Percentiles rank a stretch among this genome's conserved stretches.
Evolutionary conservation across 2,797 vertebrate species (phyloP).

Genomic region (Danio albolineatus): DNA sequence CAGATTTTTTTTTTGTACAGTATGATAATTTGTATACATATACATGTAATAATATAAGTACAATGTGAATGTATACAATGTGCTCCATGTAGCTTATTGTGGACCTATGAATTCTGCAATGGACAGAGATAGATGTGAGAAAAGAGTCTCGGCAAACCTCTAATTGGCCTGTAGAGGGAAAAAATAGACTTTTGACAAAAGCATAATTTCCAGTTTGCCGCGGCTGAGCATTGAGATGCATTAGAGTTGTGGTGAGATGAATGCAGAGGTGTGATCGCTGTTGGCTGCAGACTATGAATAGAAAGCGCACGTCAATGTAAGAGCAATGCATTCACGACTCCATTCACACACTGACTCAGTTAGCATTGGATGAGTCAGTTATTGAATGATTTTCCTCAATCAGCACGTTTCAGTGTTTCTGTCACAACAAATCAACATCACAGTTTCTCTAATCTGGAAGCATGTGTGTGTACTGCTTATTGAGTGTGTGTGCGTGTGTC

Average conservation of each 20-base stretch:
- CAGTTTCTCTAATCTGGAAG: not conserved
- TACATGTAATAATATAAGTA: too few species aligned
- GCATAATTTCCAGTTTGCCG: slow-evolving; percentile 8
- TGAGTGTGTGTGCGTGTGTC: not conserved
- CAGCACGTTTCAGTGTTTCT: slow-evolving; percentile 17
- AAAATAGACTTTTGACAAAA: not conserved
- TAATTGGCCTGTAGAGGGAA: not conserved
- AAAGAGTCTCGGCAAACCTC: not conserved
- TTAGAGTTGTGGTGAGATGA: slow-evolving; percentile 17
- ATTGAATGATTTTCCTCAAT: slow-evolving; percentile 33
- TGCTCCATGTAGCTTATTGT: not conserved
- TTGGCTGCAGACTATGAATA: slow-evolving; percentile 4
- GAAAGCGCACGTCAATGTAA: slow-evolving; percentile 24
- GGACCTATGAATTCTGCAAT: not conserved
- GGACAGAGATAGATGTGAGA: not conserved
- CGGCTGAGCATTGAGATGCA: not conserved
- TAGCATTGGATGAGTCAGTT: slow-evolving; percentile 25
- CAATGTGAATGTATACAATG: not conserved
- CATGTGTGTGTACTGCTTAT: slow-evolving; percentile 15
- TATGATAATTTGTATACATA: too few species aligned
- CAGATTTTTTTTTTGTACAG: too few species aligned
- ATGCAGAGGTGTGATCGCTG: slow-evolving; percentile 18
- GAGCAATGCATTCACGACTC: slow-evolving; percentile 22
- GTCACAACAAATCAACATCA: slow-evolving; percentile 12
- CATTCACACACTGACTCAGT: slow-evolving; percentile 19